Conservation (phyloP, 2,113 vertebrate genomes). For the Siniperca knerii region DNA sequence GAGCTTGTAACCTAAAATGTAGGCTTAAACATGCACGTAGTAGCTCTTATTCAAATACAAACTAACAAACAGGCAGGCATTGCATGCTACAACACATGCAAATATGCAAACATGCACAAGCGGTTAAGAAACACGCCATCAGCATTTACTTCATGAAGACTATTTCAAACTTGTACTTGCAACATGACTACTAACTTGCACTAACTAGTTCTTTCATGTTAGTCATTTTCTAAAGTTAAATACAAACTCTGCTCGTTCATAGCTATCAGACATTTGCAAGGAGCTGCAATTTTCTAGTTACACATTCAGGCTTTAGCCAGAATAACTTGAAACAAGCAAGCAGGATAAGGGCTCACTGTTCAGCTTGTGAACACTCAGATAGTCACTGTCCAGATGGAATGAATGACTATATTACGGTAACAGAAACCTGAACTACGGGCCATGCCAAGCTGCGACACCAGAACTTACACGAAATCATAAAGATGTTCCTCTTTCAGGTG, state of each 20-base stretch:
- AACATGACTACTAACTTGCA: constrained; percentile 42
- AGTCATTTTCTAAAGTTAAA: not conserved
- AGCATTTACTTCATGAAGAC: constrained; percentile 10
- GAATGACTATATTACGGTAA: not conserved
- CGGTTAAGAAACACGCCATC: not conserved
- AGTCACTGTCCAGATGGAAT: constrained; percentile 14
- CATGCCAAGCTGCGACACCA: not conserved
- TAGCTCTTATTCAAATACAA: constrained; percentile 26
- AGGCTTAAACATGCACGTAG: constrained; percentile 7
- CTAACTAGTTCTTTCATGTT: constrained; percentile 33
- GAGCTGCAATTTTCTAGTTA: constrained; percentile 23
- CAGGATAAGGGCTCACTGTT: constrained; percentile 12
- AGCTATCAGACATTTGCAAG: constrained; percentile 6
- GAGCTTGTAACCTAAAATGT: not conserved
- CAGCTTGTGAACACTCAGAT: constrained; percentile 3
- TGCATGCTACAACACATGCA: constrained; percentile 2
- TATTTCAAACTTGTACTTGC: constrained; percentile 3
- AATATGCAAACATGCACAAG: constrained; percentile 29
- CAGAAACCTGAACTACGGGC: constrained; percentile 19
- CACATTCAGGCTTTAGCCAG: constrained; percentile 31
- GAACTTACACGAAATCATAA: constrained; percentile 28
- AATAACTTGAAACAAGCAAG: constrained; percentile 40
- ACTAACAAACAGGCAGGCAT: constrained; percentile 14
- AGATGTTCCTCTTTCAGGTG: constrained; percentile 35
- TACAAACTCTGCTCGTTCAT: not conserved